Percentiles rank a stretch among this genome's conserved stretches.
phyloP scores from a whole-genome alignment of 2,113 vertebrate species.

The Leptocoma aspasia region DNA sequence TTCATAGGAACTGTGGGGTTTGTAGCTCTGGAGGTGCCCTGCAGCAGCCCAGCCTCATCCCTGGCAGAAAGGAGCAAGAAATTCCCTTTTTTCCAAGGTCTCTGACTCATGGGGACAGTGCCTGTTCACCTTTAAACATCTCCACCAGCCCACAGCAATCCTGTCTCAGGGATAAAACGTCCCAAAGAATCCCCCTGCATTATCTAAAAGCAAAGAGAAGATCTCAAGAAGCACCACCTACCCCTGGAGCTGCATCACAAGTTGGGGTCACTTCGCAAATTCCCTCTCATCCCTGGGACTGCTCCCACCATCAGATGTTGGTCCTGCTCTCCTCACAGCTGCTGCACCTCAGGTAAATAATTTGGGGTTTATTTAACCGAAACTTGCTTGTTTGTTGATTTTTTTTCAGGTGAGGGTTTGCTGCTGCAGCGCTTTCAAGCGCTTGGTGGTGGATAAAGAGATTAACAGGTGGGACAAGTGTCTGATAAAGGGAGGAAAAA shows the following conservation, averaged over 20 bases:
- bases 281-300: background rate
- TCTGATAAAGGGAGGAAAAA: background rate
- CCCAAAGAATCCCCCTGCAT: too few relatives aligned
- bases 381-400: background rate
- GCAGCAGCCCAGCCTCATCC: background rate
- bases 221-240: background rate
- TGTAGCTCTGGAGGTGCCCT: background rate
- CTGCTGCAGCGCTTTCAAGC: background rate
- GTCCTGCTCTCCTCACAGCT: background rate
- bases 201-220: background rate
- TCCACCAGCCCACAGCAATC: background rate
- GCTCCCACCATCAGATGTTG: rapidly evolving
- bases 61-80: background rate
- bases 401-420: background rate
- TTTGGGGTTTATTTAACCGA: background rate
- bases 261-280: background rate
- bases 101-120: rapidly evolving
- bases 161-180: rapidly evolving
- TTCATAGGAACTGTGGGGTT: rapidly evolving
- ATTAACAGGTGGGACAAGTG: background rate
- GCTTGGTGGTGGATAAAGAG: background rate
- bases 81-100: rapidly evolving
- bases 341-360: background rate
- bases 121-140: rapidly evolving
- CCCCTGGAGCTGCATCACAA: background rate